These are phyloP conservation scores for Anoplopoma fimbria DNA, from an alignment of 2,113 vertebrate species.

Conservation along the genomic window DNA sequence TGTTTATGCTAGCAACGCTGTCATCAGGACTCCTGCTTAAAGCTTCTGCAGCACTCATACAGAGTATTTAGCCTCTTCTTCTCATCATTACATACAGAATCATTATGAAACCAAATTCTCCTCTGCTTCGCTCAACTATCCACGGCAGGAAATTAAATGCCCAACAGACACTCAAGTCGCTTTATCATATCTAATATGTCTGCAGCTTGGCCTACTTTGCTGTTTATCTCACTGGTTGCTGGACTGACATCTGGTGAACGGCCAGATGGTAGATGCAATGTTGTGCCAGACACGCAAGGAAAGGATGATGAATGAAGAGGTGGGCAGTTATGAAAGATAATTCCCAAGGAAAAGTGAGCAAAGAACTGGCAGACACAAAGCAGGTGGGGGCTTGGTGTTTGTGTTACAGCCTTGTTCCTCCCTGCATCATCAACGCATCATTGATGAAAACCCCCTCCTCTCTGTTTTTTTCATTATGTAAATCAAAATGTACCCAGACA, in stretches of 20 bases:
- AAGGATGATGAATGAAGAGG: constrained; percentile 38
- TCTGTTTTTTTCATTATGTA: background rate
- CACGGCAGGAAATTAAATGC: constrained; percentile 15
- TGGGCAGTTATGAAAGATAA: constrained; percentile 13
- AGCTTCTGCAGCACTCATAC: constrained; percentile 1
- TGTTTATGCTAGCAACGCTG: background rate
- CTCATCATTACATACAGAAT: constrained; percentile 7
- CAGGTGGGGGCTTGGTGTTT: background rate
- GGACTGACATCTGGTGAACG: constrained; percentile 35
- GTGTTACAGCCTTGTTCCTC: background rate
- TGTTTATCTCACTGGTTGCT: constrained; percentile 35
- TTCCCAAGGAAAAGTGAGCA: constrained; percentile 11
- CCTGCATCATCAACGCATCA: constrained; percentile 7
- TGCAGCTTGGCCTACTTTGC: constrained; percentile 34
- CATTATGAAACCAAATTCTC: constrained; percentile 33
- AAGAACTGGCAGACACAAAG: constrained; percentile 13
- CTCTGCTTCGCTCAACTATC: constrained; percentile 36
- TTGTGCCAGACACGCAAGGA: background rate
- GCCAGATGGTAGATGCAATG: background rate
- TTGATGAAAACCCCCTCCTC: background rate
- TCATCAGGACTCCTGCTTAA: background rate
- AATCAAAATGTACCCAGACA: background rate
- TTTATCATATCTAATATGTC: constrained; percentile 32
- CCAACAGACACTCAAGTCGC: constrained; percentile 7
- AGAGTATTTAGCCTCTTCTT: background rate